phyloP scores from a whole-genome alignment of 2,797 vertebrate genomes.

The Natrix natrix region DNA sequence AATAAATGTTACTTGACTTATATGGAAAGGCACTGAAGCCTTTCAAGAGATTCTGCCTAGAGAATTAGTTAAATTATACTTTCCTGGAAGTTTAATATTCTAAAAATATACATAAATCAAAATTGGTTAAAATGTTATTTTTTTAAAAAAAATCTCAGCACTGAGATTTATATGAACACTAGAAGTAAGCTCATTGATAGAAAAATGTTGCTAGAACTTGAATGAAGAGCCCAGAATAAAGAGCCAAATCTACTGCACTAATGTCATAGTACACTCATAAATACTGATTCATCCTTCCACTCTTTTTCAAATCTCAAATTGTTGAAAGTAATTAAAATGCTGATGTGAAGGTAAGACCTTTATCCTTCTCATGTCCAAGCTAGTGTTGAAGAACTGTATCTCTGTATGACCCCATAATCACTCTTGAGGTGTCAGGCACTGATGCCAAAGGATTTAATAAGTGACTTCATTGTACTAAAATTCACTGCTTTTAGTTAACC shows the following conservation, averaged over 20 bases:
- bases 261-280: not conserved
- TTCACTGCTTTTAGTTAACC: slow-evolving; percentile 51
- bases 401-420: not conserved
- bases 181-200: slow-evolving; percentile 6
- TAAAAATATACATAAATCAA: not conserved
- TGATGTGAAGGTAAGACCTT: not conserved
- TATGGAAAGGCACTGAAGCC: not conserved
- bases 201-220: not conserved
- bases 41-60: not conserved
- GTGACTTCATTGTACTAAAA: slow-evolving; percentile 30
- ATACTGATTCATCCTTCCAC: not conserved
- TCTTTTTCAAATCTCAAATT: slow-evolving; percentile 20
- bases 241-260: not conserved
- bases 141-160: not conserved
- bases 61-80: not conserved
- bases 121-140: not conserved
- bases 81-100: not conserved
- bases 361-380: slow-evolving; percentile 12
- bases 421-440: slow-evolving; percentile 18
- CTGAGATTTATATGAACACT: not conserved
- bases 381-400: slow-evolving; percentile 19
- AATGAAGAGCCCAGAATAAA: not conserved
- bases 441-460: slow-evolving; percentile 45
- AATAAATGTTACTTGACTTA: not conserved
- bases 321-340: slow-evolving; percentile 19